Conservation (phyloP, 2,888 invertebrate genomes). For the Amblyteles armatorius region DNA sequence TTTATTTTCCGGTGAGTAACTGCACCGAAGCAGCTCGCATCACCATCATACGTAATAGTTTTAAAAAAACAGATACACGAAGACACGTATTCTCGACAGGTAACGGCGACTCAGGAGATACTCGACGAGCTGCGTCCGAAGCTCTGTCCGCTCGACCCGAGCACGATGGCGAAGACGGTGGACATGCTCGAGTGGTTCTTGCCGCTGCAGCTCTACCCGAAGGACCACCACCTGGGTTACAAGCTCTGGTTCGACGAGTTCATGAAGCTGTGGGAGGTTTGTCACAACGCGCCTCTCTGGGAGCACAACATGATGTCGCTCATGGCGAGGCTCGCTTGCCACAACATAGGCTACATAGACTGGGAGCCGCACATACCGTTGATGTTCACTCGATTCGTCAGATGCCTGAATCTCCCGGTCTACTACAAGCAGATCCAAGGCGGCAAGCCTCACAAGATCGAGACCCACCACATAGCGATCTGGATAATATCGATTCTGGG, state of each 20-base stretch:
- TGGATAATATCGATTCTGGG: conserved; percentile 88
- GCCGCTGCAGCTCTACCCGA: conserved; percentile 89
- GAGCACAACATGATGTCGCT: conserved; percentile 90
- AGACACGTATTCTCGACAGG: conserved; percentile 85
- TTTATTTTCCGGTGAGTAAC: conserved; percentile 85
- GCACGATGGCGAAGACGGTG: conserved; percentile 86
- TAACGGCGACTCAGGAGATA: conserved; percentile 93
- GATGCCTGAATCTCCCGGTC: conserved; percentile 92
- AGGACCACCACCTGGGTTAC: conserved; percentile 88
- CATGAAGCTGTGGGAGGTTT: conserved; percentile 91
- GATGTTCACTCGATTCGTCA: conserved; percentile 90
- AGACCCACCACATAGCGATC: conserved; percentile 83
- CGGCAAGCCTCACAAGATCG: conserved; percentile 86
- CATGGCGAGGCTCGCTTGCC: conserved; percentile 90
- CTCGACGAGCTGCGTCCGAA: conserved; percentile 92
- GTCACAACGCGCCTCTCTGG: conserved; percentile 90
- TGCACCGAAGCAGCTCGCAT: neutral
- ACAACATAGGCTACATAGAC: conserved; percentile 93
- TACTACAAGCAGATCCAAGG: conserved; percentile 89
- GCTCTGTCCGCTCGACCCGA: conserved; percentile 90
- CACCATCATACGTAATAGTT: neutral
- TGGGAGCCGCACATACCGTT: conserved; percentile 94
- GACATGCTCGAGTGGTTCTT: conserved; percentile 91
- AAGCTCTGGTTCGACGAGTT: conserved; percentile 93
- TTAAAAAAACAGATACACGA: too few species aligned